Percentiles rank a stretch among this genome's conserved stretches.
phyloP scores from a whole-genome alignment of 2,797 vertebrate species.

The Lepilemur septentrionalis region DNA sequence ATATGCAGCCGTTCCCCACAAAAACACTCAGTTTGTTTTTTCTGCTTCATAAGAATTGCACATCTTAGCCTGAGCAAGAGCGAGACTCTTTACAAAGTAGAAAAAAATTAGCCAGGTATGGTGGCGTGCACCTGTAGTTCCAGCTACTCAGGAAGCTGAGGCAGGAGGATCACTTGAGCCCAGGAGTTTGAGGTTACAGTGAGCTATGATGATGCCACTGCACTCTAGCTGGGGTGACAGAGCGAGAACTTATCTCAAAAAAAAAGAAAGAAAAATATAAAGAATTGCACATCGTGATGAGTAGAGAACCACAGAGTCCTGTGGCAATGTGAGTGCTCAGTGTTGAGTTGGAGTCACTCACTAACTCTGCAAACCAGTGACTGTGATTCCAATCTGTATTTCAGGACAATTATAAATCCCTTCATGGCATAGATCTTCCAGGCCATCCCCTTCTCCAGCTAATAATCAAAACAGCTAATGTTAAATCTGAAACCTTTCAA shows the following conservation, averaged over 20 bases:
- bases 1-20: not conserved
- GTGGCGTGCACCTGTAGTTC: not conserved
- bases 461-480: not conserved
- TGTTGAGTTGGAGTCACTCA: not conserved
- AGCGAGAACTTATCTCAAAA: not conserved
- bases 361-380: not conserved
- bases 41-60: not conserved
- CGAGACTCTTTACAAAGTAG: not conserved
- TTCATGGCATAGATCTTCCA: not conserved
- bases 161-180: not conserved
- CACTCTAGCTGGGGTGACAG: not conserved
- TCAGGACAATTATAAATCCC: not conserved
- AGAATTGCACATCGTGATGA: not conserved
- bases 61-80: not conserved
- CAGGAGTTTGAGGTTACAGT: not conserved
- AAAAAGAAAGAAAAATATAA: too few species aligned
- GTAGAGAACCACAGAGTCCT: not conserved
- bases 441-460: not conserved
- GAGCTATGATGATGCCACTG: not conserved
- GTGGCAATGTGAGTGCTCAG: not conserved
- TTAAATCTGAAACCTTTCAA: not conserved
- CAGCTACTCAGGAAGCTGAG: not conserved
- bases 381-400: not conserved
- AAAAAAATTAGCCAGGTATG: not conserved
- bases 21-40: constrained; percentile 10